Conservation (phyloP, 1,140 invertebrate species). For the Zophobas morio region DNA sequence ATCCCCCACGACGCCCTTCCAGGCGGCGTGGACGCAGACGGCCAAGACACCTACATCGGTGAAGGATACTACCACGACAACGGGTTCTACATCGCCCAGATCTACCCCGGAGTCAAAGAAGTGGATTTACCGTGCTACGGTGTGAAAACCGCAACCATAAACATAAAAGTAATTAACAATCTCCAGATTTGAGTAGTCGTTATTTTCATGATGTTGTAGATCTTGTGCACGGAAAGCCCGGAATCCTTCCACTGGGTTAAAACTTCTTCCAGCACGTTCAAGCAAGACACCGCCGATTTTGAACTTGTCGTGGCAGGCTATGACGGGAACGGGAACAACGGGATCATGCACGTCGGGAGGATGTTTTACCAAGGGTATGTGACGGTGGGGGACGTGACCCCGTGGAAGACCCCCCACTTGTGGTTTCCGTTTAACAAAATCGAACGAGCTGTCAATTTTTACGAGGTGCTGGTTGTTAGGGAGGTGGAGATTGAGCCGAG, state of each 20-base stretch:
- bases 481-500: constrained; percentile 3
- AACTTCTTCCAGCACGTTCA: constrained; percentile 3
- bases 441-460: constrained; percentile 15
- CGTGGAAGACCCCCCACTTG: not conserved
- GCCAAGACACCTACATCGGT: not conserved
- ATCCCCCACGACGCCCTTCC: not conserved
- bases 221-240: constrained; percentile 13
- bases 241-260: constrained; percentile 8
- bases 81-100: not conserved
- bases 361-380: constrained; percentile 21
- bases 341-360: not conserved
- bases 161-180: not conserved
- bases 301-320: not conserved
- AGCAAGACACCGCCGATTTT: not conserved
- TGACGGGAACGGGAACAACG: not conserved
- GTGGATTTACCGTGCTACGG: constrained; percentile 10
- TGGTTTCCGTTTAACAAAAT: constrained; percentile 3
- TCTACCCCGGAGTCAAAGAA: not conserved
- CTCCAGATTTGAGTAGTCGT: not conserved
- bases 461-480: constrained; percentile 12
- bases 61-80: not conserved
- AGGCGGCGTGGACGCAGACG: not conserved
- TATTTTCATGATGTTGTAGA: not conserved
- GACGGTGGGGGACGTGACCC: constrained; percentile 5
- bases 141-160: not conserved